Evolutionary conservation across 1,140 invertebrate genomes (phyloP).

Genomic region (Eulimnadia texana): DNA sequence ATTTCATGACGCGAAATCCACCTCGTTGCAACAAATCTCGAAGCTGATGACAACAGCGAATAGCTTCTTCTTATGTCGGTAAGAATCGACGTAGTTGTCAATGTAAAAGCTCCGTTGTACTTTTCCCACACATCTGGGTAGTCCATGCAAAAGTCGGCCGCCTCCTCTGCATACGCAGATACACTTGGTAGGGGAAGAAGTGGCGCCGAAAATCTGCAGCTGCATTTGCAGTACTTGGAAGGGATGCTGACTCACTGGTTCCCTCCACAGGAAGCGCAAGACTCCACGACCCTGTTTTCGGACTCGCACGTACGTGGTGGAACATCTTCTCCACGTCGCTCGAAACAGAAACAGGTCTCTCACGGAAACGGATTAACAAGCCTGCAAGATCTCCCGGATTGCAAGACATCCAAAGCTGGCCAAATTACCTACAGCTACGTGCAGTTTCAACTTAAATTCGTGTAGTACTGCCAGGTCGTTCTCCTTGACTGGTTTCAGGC

Average conservation of each 20-base stretch:
- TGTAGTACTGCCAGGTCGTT: background rate
- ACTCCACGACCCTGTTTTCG: conserved; percentile 10
- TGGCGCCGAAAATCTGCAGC: conserved; percentile 20
- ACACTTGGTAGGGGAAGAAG: conserved; percentile 19
- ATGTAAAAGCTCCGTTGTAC: too few relatives aligned
- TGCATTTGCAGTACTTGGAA: conserved; percentile 17
- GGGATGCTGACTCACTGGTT: background rate
- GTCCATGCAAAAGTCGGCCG: too few relatives aligned
- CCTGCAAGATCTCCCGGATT: background rate
- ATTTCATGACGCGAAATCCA: conserved; percentile 17
- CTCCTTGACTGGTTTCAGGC: background rate
- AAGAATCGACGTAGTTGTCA: too few relatives aligned
- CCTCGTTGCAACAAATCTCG: conserved; percentile 14
- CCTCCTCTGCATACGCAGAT: too few relatives aligned
- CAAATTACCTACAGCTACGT: background rate
- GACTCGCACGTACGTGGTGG: conserved; percentile 13
- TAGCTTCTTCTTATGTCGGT: too few relatives aligned
- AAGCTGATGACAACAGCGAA: conserved; percentile 13
- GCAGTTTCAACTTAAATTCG: background rate
- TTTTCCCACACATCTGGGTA: too few relatives aligned
- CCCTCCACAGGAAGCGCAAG: conserved; percentile 21
- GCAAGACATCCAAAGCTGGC: background rate
- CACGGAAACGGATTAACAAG: conserved; percentile 16
- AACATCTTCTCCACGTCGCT: conserved; percentile 19
- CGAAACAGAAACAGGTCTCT: conserved; percentile 11